A percentile compares a stretch with the other conserved stretches of the same genome.
Conservation (phyloP, 2,113 vertebrate genomes). For the Acinonyx jubatus region DNA sequence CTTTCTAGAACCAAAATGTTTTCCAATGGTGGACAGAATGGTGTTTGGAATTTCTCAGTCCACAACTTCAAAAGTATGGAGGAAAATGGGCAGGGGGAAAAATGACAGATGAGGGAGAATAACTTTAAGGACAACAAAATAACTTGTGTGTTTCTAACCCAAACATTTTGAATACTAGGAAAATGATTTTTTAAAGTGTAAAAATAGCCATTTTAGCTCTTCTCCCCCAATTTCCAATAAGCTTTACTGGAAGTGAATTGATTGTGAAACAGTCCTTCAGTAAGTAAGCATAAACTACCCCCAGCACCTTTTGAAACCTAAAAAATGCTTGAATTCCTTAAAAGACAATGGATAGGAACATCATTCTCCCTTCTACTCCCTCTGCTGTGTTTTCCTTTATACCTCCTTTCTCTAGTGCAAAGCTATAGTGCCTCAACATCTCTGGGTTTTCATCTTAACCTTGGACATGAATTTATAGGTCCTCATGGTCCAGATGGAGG, state of each 20-base stretch:
- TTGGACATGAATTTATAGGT: background rate
- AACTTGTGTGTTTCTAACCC: background rate
- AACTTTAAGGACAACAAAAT: background rate
- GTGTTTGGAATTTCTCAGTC: background rate
- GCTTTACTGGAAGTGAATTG: background rate
- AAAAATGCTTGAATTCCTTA: background rate
- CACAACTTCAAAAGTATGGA: background rate
- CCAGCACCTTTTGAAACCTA: background rate
- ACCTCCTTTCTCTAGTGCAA: background rate
- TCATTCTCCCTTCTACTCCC: background rate
- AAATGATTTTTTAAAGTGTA: background rate
- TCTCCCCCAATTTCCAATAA: background rate
- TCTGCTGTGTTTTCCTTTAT: background rate
- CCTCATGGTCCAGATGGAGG: background rate
- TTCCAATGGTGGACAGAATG: background rate
- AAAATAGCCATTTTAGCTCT: background rate
- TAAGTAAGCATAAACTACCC: background rate
- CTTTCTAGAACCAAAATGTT: background rate
- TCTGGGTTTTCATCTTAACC: background rate
- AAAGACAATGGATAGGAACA: background rate
- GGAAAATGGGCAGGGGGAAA: background rate
- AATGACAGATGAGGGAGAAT: background rate
- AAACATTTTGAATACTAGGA: background rate
- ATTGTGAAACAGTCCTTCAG: constrained; percentile 23
- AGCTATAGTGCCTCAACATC: background rate